Base-by-base conservation (phyloP, 92 coral and sea anemone genomes). In the Bergia puertoricense region DNA sequence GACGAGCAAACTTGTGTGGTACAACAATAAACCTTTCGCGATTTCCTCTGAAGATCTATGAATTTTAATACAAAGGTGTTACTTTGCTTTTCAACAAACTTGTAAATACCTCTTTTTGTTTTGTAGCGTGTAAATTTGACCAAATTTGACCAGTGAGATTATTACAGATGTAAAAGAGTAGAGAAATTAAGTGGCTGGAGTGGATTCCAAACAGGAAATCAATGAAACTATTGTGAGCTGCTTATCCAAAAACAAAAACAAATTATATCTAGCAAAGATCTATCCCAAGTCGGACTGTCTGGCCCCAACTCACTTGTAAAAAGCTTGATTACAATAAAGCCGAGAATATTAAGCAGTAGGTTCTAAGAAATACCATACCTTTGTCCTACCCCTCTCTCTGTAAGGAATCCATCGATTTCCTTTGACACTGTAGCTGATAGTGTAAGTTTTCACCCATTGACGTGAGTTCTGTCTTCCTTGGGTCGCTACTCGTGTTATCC, bases 401-500 rank as follows among this genome's bases (percentile, higher is more conserved):
- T 95, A 95, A 20, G 85, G 82, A 36, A 22, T 76, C 82, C 87
- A 95, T 75, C 86, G 89, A n/a, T 89, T 72, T 75, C 96, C 95
- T 39, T 93, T 93, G 43, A 56, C 90, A 48, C 98, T 95, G 77
- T 86, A 93, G 7, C 92, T 48, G 77, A 95, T 30, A 6, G 85
- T 91, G 88, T 95, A 95, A 48, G 90, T 85, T 51, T 90, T 93
- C 4, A 95, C 98, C 98, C 98, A 95, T 76, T 95, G 96, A 51
- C 80, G 91, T 8, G 91, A 50, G 90, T 95, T 91, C 86, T 92
- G 92, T 85, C 98, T 90, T 46, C 98, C 98, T 42, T 95, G 98
- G 16, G 98, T 90, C 2, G 98, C 98, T 9, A 95, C 85, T 3
- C 91, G 86, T 48, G 91, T 88, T 81, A 95, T 85, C 57, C 80